phyloP scores from a whole-genome alignment of 2,797 vertebrate genomes.

The Cottoperca gobio region DNA sequence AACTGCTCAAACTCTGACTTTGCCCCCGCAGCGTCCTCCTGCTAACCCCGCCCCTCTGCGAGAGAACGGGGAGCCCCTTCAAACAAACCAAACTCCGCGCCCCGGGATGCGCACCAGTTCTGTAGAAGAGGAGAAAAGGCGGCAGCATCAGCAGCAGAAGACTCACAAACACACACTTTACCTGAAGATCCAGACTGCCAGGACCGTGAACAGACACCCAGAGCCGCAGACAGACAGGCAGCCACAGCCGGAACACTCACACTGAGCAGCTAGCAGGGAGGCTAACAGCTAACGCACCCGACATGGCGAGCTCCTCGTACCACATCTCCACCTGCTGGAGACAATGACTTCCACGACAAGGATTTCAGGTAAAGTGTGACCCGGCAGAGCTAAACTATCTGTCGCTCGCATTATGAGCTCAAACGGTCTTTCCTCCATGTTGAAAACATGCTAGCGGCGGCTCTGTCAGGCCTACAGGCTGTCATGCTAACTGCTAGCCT shows the following conservation, averaged over 20 bases:
- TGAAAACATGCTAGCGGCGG: not conserved
- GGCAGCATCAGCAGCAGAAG: conserved; percentile 39
- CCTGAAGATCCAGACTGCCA: not conserved
- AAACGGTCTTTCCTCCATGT: not conserved
- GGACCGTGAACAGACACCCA: conserved; percentile 26
- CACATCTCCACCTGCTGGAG: conserved; percentile 97
- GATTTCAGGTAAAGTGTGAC: conserved; percentile 89
- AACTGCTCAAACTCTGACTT: conserved; percentile 37
- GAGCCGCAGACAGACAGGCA: conserved; percentile 26
- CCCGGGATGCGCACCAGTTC: conserved; percentile 81
- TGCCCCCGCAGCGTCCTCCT: conserved; percentile 59
- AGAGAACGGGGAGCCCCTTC: conserved; percentile 84
- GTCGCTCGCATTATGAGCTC: fast-evolving
- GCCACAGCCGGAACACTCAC: conserved; percentile 48
- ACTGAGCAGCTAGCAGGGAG: conserved; percentile 78
- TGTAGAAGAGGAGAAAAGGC: conserved; percentile 55
- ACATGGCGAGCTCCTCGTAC: conserved; percentile 98
- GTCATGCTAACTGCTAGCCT: conserved; percentile 66
- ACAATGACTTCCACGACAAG: conserved; percentile 98
- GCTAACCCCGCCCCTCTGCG: conserved; percentile 86
- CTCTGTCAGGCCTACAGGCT: conserved; percentile 54
- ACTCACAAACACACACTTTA: conserved; percentile 8
- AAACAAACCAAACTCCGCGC: conserved; percentile 80
- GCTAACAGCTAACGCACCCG: conserved; percentile 81
- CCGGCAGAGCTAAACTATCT: fast-evolving